These are phyloP conservation scores for Apostichopus leukothele DNA, from an alignment of 53 echinoderm and acorn worm species.

Conservation along the genomic window DNA sequence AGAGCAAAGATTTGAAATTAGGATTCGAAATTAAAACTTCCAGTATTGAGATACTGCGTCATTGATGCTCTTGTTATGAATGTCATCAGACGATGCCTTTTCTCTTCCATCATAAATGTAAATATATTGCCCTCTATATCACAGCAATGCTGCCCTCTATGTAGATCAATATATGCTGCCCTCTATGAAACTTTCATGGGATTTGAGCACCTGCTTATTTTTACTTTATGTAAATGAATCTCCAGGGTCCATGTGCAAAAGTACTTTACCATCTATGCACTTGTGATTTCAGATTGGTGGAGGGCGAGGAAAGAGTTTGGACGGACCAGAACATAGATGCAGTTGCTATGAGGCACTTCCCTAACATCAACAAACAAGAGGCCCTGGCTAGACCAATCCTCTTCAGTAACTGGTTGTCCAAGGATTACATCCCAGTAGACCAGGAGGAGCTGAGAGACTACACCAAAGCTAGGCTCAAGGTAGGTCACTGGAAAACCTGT, in stretches of 20 bases:
- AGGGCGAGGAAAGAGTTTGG: conserved; percentile 92
- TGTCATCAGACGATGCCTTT: too few relatives aligned
- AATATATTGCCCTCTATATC: too few relatives aligned
- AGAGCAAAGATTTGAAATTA: too few relatives aligned
- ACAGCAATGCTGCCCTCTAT: too few relatives aligned
- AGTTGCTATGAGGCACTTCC: conserved; percentile 95
- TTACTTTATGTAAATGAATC: neutral
- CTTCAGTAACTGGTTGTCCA: conserved; percentile 99
- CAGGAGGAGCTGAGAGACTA: conserved; percentile 94
- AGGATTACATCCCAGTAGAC: conserved; percentile 97
- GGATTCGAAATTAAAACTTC: too few relatives aligned
- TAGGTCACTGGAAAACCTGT: neutral
- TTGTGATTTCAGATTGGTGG: conserved; percentile 69
- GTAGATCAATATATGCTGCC: too few relatives aligned
- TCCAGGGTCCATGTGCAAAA: too few relatives aligned
- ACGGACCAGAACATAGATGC: conserved; percentile 91
- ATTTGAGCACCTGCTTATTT: neutral
- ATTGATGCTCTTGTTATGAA: too few relatives aligned
- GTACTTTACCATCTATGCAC: neutral
- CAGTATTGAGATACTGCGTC: too few relatives aligned
- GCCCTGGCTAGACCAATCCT: conserved; percentile 92
- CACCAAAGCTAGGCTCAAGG: conserved; percentile 97
- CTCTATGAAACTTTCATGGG: too few relatives aligned
- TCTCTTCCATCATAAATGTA: too few relatives aligned
- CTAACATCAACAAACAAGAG: conserved; percentile 87